Percentiles rank a stretch among this genome's conserved stretches.
These are phyloP conservation scores for Lasaia peninsularis DNA, from an alignment of 1,140 invertebrate species.

Conservation along the genomic window DNA sequence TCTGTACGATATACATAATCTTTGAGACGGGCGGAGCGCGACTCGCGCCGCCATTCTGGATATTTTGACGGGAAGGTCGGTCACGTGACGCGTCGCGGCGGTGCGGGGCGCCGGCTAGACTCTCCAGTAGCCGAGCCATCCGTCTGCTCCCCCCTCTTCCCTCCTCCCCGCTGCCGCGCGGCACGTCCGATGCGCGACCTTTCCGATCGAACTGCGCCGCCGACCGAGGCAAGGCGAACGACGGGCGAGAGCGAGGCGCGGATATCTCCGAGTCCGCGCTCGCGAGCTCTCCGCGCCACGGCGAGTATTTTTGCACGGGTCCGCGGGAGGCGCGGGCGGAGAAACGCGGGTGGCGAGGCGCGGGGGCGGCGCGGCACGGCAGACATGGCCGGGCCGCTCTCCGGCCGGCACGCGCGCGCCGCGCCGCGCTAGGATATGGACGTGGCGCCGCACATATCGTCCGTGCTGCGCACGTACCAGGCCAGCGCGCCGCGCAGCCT, in stretches of 20 bases:
- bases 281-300: constrained; percentile 16
- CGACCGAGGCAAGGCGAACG: constrained; percentile 11
- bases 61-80: constrained; percentile 88
- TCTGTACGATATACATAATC: constrained; percentile 14
- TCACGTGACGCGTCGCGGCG: constrained; percentile 75
- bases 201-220: constrained; percentile 7
- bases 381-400: constrained; percentile 70
- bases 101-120: constrained; percentile 72
- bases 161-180: constrained; percentile 27
- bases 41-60: constrained; percentile 78
- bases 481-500: constrained; percentile 93
- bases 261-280: constrained; percentile 11
- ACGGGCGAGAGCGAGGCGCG: constrained; percentile 15
- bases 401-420: constrained; percentile 53
- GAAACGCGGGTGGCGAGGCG: constrained; percentile 49
- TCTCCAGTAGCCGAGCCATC: constrained; percentile 77
- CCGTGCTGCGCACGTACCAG: constrained; percentile 96
- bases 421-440: constrained; percentile 80
- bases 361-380: constrained; percentile 55
- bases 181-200: constrained; percentile 20
- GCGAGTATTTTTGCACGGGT: constrained; percentile 59
- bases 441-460: constrained; percentile 89
- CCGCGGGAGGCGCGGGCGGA: constrained; percentile 50
- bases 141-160: constrained; percentile 74
- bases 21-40: constrained; percentile 48